Conservation (phyloP, 2,888 invertebrate genomes). For the Sinopyrophorus schimmeli region DNA sequence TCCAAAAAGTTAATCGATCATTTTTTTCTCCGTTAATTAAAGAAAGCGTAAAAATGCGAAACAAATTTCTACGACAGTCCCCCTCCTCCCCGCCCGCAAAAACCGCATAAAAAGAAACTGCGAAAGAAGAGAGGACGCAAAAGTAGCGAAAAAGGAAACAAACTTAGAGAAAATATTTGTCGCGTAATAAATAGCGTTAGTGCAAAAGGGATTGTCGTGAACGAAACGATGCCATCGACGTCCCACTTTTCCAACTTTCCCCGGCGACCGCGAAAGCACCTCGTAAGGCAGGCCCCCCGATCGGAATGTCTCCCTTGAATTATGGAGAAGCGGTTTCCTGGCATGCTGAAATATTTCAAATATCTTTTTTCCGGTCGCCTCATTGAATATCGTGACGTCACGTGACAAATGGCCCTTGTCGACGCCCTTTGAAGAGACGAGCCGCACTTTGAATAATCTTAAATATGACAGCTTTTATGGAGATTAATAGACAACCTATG, state of each 20-base stretch:
- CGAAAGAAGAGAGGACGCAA: no score
- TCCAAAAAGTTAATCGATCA: no score
- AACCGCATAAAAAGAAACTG: no score
- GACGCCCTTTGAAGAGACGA: constrained; percentile 30
- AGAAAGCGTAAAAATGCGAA: no score
- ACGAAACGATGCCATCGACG: constrained; percentile 14
- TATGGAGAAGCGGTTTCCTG: constrained; percentile 36
- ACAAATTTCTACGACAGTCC: no score
- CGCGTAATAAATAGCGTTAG: constrained; percentile 18
- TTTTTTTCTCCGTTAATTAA: no score
- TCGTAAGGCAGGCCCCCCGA: constrained; percentile 29
- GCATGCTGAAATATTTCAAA: constrained; percentile 40
- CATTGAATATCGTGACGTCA: constrained; percentile 40
- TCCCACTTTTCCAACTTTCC: constrained; percentile 26
- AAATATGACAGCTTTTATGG: constrained; percentile 10
- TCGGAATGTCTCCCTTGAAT: constrained; percentile 37
- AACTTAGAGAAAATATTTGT: not conserved
- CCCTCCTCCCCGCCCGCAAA: no score
- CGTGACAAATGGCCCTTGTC: constrained; percentile 35
- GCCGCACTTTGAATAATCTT: constrained; percentile 17
- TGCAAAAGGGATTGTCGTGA: constrained; percentile 14
- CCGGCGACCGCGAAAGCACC: constrained; percentile 21
- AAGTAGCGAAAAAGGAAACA: not conserved
- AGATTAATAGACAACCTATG: constrained; percentile 22
- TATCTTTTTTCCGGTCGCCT: constrained; percentile 39